Evolutionary conservation across 1,140 invertebrate genomes (phyloP).

Genomic region (Drosophila grimshawi): DNA sequence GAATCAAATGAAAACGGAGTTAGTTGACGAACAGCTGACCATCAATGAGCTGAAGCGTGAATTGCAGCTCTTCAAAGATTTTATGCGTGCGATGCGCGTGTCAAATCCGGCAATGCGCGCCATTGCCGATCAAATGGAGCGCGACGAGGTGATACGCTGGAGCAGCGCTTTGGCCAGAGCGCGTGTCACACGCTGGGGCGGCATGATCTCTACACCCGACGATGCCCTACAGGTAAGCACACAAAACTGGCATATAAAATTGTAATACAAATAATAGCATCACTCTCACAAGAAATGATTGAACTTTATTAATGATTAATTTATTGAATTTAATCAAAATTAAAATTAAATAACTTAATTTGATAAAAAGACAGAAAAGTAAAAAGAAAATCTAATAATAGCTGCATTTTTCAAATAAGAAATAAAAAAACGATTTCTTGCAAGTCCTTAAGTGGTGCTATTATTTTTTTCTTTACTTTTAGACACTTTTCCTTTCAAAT

Average conservation of each 20-base stretch:
- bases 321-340: too few relatives aligned
- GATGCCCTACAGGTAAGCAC: constrained; percentile 92
- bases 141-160: constrained; percentile 97
- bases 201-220: constrained; percentile 94
- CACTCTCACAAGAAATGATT: too few relatives aligned
- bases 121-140: constrained; percentile 95
- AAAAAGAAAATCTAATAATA: too few relatives aligned
- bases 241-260: not conserved
- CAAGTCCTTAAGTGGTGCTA: too few relatives aligned
- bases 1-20: constrained; percentile 92
- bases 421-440: too few relatives aligned
- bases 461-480: too few relatives aligned
- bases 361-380: too few relatives aligned
- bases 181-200: constrained; percentile 97
- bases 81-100: constrained; percentile 95
- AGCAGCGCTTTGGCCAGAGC: constrained; percentile 93
- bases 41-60: constrained; percentile 95
- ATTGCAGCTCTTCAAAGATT: constrained; percentile 93
- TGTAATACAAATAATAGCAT: not conserved
- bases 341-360: too few relatives aligned
- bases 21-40: constrained; percentile 93
- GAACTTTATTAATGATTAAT: too few relatives aligned
- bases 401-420: too few relatives aligned
- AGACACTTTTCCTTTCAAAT: too few relatives aligned
- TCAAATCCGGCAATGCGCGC: constrained; percentile 95